phyloP scores from a whole-genome alignment of 1,140 invertebrate genomes.

The Helicorthomorpha holstii region DNA sequence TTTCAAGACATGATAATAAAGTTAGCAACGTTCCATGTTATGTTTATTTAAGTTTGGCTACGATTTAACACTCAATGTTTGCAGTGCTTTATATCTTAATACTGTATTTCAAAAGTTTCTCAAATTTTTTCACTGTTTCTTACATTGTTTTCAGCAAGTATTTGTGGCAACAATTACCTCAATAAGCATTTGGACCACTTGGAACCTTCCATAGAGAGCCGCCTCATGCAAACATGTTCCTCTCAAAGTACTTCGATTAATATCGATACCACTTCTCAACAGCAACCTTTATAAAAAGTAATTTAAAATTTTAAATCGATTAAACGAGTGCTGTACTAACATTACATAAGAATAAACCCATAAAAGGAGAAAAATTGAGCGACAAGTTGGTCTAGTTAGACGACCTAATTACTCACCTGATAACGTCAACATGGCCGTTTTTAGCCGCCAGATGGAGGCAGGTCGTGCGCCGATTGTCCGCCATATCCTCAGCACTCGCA shows the following conservation, averaged over 20 bases:
- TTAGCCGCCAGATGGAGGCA: slow-evolving; percentile 29
- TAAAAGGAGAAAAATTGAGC: not conserved
- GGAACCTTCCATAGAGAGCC: slow-evolving; percentile 78
- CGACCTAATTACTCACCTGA: slow-evolving; percentile 22
- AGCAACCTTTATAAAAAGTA: slow-evolving; percentile 30
- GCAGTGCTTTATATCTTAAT: too few species aligned
- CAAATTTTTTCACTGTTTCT: too few species aligned
- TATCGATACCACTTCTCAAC: slow-evolving; percentile 65
- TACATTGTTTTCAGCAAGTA: too few species aligned
- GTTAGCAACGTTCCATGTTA: too few species aligned
- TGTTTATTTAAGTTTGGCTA: too few species aligned
- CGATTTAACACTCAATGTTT: too few species aligned
- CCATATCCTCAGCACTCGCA: slow-evolving; percentile 21
- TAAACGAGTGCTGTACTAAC: not conserved
- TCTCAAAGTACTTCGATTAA: slow-evolving; percentile 68
- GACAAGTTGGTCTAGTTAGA: too few species aligned
- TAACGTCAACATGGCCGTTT: slow-evolving; percentile 29
- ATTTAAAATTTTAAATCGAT: not conserved
- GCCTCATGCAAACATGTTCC: slow-evolving; percentile 91
- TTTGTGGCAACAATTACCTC: too few species aligned
- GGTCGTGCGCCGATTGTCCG: slow-evolving; percentile 24
- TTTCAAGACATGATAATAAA: too few species aligned
- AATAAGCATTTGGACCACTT: slow-evolving; percentile 67
- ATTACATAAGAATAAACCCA: not conserved
- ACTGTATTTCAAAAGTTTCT: too few species aligned